Conservation (phyloP, 2,797 vertebrate genomes). For the Tokudaia muenninki region DNA sequence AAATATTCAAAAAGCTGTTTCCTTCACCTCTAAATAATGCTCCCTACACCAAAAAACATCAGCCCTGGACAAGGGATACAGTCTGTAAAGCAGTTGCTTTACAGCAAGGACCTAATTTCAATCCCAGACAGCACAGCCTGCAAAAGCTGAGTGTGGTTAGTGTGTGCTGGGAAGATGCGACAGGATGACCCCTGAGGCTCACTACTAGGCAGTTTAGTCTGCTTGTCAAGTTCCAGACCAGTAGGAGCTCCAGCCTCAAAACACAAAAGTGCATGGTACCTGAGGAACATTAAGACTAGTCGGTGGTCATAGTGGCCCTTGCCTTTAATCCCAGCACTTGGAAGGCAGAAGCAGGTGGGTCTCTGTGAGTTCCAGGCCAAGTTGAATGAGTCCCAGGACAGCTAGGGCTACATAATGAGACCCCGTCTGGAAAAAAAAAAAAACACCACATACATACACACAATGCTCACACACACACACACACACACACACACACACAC, state of each 20-base stretch:
- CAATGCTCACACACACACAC: neutral
- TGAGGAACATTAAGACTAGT: neutral
- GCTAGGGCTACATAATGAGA: neutral
- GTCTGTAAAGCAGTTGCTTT: neutral
- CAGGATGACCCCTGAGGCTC: neutral
- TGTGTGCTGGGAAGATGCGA: neutral
- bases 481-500: neutral
- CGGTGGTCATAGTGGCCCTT: neutral
- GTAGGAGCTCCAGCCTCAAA: neutral
- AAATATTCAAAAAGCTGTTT: constrained; percentile 17
- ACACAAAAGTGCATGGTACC: neutral
- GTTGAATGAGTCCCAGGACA: neutral
- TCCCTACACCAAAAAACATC: neutral
- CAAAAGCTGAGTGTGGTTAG: neutral
- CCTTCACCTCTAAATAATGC: constrained; percentile 16
- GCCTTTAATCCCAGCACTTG: neutral
- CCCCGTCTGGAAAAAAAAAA: neutral
- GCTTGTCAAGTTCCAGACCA: neutral
- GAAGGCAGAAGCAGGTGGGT: neutral
- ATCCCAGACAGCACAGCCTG: neutral
- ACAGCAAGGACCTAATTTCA: neutral
- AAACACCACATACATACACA: neutral
- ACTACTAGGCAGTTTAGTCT: neutral
- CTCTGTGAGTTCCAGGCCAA: neutral
- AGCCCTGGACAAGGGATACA: too few species aligned